Conservation (phyloP, 2,888 invertebrate species). For the Drosophila atripex region DNA sequence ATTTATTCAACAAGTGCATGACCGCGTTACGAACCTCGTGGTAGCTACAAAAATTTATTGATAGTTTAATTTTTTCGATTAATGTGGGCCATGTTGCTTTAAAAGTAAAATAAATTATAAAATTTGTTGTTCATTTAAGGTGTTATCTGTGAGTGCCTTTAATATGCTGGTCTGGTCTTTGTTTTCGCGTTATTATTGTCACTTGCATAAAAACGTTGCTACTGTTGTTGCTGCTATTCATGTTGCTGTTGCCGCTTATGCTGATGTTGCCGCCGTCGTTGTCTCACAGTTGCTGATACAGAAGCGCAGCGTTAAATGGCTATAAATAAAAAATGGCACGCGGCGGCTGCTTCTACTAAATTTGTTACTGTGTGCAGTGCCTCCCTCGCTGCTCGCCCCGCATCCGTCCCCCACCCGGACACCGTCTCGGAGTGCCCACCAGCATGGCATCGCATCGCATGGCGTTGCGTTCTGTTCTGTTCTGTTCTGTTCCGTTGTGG, state of each 20-base stretch:
- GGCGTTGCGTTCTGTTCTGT: slow-evolving; percentile 16
- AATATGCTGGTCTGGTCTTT: slow-evolving; percentile 18
- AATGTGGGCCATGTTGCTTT: slow-evolving; percentile 57
- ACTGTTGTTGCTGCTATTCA: slow-evolving; percentile 16
- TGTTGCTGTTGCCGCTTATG: slow-evolving; percentile 26
- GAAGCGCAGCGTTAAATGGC: slow-evolving; percentile 43
- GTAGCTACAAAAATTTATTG: slow-evolving; percentile 14
- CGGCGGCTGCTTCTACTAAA: slow-evolving; percentile 51
- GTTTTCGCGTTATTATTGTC: slow-evolving; percentile 44
- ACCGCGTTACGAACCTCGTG: slow-evolving; percentile 6
- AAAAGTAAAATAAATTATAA: slow-evolving; percentile 26
- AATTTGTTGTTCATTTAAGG: slow-evolving; percentile 40
- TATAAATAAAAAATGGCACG: slow-evolving; percentile 77
- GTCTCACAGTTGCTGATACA: slow-evolving; percentile 27
- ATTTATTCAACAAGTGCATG: slow-evolving; percentile 35
- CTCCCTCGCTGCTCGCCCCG: slow-evolving; percentile 10
- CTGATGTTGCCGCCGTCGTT: neutral
- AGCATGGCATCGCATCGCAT: slow-evolving; percentile 12
- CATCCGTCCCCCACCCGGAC: slow-evolving; percentile 7
- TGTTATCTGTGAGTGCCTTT: slow-evolving; percentile 54
- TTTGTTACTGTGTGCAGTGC: slow-evolving; percentile 30
- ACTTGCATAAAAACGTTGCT: slow-evolving; percentile 39
- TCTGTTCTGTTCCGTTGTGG: slow-evolving; percentile 47
- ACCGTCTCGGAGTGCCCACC: slow-evolving; percentile 1
- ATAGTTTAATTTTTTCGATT: slow-evolving; percentile 27